These are phyloP conservation scores for Yponomeuta evonymella DNA, from an alignment of 2,888 invertebrate genomes.

Conservation along the genomic window DNA sequence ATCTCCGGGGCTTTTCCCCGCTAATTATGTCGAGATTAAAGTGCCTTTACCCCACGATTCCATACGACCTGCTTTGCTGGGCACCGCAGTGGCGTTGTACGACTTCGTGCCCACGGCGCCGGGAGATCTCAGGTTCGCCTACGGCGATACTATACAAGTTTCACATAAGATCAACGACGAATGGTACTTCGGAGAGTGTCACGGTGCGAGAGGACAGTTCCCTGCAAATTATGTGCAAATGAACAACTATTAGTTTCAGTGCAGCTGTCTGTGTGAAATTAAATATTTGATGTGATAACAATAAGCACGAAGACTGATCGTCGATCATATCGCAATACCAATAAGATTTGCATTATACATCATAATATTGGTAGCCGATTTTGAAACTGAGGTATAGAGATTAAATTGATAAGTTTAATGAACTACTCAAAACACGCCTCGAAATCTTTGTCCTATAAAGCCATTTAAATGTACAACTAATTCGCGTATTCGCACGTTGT, in stretches of 20 bases:
- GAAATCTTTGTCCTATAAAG: conserved; percentile 28
- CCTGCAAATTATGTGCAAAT: conserved; percentile 85
- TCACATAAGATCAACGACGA: conserved; percentile 82
- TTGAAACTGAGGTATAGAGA: not conserved
- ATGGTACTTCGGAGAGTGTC: conserved; percentile 86
- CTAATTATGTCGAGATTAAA: conserved; percentile 85
- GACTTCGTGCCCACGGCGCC: conserved; percentile 79
- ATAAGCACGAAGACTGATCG: conserved; percentile 34
- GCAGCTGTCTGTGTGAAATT: not conserved
- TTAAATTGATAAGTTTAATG: not conserved
- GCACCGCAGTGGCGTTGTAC: conserved; percentile 80
- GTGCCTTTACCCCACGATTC: conserved; percentile 77
- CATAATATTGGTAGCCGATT: not conserved
- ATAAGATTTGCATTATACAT: conserved; percentile 12
- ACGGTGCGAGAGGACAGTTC: conserved; percentile 83
- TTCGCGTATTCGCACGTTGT: conserved; percentile 47
- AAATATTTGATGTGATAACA: conserved; percentile 11
- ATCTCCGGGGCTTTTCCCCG: conserved; percentile 88
- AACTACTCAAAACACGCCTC: not conserved
- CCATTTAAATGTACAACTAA: conserved; percentile 51
- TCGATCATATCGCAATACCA: conserved; percentile 30
- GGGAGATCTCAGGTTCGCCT: conserved; percentile 53
- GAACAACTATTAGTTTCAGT: conserved; percentile 34
- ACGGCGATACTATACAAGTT: conserved; percentile 75
- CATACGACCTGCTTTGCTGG: conserved; percentile 32